Evolutionary conservation across 2,888 invertebrate species (phyloP).

Genomic region (Phytoseiulus persimilis): DNA sequence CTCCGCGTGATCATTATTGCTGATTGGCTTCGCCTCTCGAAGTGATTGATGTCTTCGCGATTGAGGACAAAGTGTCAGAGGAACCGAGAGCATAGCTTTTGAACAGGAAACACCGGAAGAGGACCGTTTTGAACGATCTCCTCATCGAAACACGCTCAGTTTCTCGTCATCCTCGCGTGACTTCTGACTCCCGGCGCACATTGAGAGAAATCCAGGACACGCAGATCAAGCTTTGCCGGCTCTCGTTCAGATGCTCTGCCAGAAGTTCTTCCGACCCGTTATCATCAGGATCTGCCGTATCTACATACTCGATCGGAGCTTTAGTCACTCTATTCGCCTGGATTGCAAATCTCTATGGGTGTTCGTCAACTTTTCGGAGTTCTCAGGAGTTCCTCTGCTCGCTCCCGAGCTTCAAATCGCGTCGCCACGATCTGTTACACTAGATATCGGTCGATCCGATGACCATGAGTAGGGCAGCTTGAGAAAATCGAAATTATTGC

Average conservation of each 20-base stretch:
- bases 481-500: neutral
- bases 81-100: neutral
- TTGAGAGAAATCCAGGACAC: neutral
- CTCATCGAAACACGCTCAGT: too few species aligned
- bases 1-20: slow-evolving; percentile 5
- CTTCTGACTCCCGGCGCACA: too few species aligned
- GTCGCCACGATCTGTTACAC: neutral
- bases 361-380: neutral
- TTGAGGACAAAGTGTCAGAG: neutral
- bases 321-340: neutral
- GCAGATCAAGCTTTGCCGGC: neutral
- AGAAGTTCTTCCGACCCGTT: neutral
- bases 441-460: neutral
- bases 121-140: neutral
- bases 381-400: neutral
- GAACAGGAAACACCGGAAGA: neutral
- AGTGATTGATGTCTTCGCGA: neutral
- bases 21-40: neutral
- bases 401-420: neutral
- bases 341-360: neutral
- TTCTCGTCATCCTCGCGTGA: too few species aligned
- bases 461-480: neutral
- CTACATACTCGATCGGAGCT: neutral
- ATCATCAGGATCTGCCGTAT: neutral
- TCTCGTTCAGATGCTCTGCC: neutral